These are phyloP conservation scores for Stratiomys singularior DNA, from an alignment of 2,888 invertebrate genomes.

Conservation along the genomic window DNA sequence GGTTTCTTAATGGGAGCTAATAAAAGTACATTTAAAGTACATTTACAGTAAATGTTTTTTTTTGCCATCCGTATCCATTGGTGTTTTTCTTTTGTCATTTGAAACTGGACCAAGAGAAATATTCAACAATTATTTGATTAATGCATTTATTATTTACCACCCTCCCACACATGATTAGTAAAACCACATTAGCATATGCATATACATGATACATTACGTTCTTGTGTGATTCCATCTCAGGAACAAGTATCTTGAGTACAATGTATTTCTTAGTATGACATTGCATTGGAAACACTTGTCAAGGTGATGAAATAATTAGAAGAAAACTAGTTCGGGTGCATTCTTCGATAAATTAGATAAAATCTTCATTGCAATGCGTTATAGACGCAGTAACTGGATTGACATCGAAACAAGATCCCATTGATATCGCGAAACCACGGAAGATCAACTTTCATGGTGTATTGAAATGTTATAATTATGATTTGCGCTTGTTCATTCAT, in stretches of 20 bases:
- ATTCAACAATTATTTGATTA: too few species aligned
- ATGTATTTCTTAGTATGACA: neutral
- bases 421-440: neutral
- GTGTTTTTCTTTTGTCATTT: too few species aligned
- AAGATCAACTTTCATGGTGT: conserved; percentile 25
- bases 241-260: neutral
- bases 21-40: too few species aligned
- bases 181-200: too few species aligned
- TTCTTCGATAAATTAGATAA: neutral
- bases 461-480: conserved; percentile 5
- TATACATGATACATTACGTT: too few species aligned
- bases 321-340: neutral
- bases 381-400: neutral
- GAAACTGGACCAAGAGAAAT: too few species aligned
- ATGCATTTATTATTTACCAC: too few species aligned
- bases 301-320: conserved; percentile 7
- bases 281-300: neutral
- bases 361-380: neutral
- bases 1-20: too few species aligned
- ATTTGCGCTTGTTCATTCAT: neutral
- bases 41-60: too few species aligned
- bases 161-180: too few species aligned
- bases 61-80: too few species aligned
- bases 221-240: too few species aligned
- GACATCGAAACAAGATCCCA: neutral